Evolutionary conservation across 1,140 invertebrate species (phyloP).

Genomic region (Tetranychus cinnabarinus): DNA sequence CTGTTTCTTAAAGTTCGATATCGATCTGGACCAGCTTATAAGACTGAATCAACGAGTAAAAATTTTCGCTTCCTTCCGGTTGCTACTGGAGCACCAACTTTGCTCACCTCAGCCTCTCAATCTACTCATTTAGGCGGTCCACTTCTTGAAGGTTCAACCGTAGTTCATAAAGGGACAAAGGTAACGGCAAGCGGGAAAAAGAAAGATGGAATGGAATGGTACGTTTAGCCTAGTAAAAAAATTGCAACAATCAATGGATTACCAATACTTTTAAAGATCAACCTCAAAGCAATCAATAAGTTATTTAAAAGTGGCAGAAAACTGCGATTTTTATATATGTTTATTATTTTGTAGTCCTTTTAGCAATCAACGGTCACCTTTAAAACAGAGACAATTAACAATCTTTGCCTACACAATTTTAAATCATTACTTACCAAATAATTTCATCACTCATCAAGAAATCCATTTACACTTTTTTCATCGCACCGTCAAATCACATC

Average conservation of each 20-base stretch:
- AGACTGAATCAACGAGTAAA: conserved; percentile 32
- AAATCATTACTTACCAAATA: neutral
- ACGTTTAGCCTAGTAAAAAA: neutral
- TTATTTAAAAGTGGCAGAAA: no score
- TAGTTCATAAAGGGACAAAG: neutral
- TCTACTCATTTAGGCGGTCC: neutral
- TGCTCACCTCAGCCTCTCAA: neutral
- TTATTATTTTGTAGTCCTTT: no score
- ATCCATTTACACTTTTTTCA: no score
- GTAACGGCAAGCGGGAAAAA: neutral
- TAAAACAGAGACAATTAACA: neutral
- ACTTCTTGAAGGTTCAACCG: neutral
- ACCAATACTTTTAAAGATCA: no score
- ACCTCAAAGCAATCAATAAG: no score
- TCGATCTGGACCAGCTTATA: conserved; percentile 60
- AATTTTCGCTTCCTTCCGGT: conserved; percentile 22
- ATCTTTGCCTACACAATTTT: neutral
- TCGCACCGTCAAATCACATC: no score
- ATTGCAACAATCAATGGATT: no score
- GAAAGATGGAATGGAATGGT: conserved; percentile 9
- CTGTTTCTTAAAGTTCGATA: conserved; percentile 51
- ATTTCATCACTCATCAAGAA: no score
- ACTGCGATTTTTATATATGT: no score
- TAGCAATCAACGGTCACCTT: no score
- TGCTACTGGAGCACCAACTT: conserved; percentile 5